A percentile compares a stretch with the other conserved stretches of the same genome.
phyloP scores from a whole-genome alignment of 2,888 invertebrate genomes.

The Sarcophaga subvicina region DNA sequence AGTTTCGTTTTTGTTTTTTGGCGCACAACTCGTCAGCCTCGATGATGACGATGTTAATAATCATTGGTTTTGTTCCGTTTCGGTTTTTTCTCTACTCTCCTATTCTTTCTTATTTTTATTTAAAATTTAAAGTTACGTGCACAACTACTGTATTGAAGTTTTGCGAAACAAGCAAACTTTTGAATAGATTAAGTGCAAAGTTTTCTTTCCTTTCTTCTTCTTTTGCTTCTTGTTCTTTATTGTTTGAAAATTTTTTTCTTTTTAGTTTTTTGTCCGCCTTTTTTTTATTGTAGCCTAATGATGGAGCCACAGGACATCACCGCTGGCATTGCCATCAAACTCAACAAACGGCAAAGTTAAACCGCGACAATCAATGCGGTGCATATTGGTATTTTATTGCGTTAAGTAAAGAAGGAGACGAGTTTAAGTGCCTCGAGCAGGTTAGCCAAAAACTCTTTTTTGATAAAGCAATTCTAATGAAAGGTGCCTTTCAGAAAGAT shows the following conservation, averaged over 20 bases:
- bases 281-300: slow-evolving; percentile 59
- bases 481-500: no score
- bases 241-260: slow-evolving; percentile 22
- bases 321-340: slow-evolving; percentile 48
- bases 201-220: slow-evolving; percentile 71
- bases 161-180: slow-evolving; percentile 76
- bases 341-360: slow-evolving; percentile 44
- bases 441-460: neutral
- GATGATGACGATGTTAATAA: slow-evolving; percentile 46
- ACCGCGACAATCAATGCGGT: slow-evolving; percentile 31
- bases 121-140: slow-evolving; percentile 66
- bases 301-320: slow-evolving; percentile 45
- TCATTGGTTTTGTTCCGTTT: slow-evolving; percentile 53
- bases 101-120: slow-evolving; percentile 36
- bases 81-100: neutral
- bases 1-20: slow-evolving; percentile 31
- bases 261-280: neutral
- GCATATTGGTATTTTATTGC: slow-evolving; percentile 33
- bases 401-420: slow-evolving; percentile 3
- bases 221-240: slow-evolving; percentile 20
- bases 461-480: no score
- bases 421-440: neutral
- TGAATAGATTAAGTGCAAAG: slow-evolving; percentile 78
- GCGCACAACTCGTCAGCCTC: neutral
- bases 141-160: slow-evolving; percentile 76